Evolutionary conservation across 1,140 invertebrate genomes (phyloP).

Genomic region (Zaprionus ornatus): DNA sequence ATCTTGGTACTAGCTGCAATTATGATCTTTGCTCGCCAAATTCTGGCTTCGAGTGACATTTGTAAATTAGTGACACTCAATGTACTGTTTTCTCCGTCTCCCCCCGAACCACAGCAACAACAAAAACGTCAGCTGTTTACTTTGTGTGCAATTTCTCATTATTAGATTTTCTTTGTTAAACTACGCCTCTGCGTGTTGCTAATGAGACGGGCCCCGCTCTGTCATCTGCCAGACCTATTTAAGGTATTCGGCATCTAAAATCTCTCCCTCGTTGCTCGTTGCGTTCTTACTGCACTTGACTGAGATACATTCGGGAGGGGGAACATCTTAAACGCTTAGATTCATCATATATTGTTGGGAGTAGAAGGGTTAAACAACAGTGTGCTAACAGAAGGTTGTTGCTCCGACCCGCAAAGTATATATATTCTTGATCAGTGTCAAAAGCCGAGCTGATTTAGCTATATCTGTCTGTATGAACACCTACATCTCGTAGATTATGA

Average conservation of each 20-base stretch:
- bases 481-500: too few species aligned
- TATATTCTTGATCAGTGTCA: too few species aligned
- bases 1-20: not conserved
- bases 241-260: not conserved
- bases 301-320: not conserved
- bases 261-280: not conserved
- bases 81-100: slow-evolving; percentile 5
- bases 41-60: slow-evolving; percentile 7
- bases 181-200: slow-evolving; percentile 59
- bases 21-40: not conserved
- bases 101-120: not conserved
- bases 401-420: too few species aligned
- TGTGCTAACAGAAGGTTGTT: too few species aligned
- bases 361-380: too few species aligned
- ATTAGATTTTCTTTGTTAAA: slow-evolving; percentile 41
- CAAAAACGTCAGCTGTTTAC: slow-evolving; percentile 19
- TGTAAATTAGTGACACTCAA: slow-evolving; percentile 8
- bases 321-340: too few species aligned
- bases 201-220: slow-evolving; percentile 43
- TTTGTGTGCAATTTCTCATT: slow-evolving; percentile 41
- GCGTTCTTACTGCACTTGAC: not conserved
- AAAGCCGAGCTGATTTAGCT: too few species aligned
- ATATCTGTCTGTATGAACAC: too few species aligned
- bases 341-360: too few species aligned
- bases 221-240: slow-evolving; percentile 7